phyloP scores from a whole-genome alignment of 2,888 invertebrate species.

The Omphaloscelis lunosa region DNA sequence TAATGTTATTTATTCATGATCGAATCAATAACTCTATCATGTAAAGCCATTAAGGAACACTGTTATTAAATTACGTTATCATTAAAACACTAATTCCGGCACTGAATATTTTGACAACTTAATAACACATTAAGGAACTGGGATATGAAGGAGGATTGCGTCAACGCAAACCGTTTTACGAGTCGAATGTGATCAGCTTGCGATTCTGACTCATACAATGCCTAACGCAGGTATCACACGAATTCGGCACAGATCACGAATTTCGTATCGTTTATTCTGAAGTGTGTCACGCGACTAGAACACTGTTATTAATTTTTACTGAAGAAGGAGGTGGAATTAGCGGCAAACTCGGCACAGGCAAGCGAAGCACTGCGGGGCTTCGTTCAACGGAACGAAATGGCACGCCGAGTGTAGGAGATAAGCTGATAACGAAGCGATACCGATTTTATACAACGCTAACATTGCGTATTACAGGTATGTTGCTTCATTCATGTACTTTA shows the following conservation, averaged over 20 bases:
- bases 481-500: constrained; percentile 63
- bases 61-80: constrained; percentile 62
- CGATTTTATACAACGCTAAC: constrained; percentile 80
- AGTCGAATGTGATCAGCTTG: constrained; percentile 64
- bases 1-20: constrained; percentile 60
- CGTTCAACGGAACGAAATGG: constrained; percentile 83
- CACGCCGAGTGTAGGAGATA: constrained; percentile 85
- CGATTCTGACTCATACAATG: constrained; percentile 71
- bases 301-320: constrained; percentile 71
- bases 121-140: constrained; percentile 54
- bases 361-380: constrained; percentile 81
- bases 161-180: constrained; percentile 67
- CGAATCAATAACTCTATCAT: constrained; percentile 61
- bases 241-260: constrained; percentile 68
- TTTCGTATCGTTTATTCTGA: constrained; percentile 61
- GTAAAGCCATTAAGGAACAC: constrained; percentile 51
- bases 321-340: constrained; percentile 70
- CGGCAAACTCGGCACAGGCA: constrained; percentile 78
- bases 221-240: constrained; percentile 68
- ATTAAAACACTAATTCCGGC: constrained; percentile 53
- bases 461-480: constrained; percentile 76
- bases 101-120: constrained; percentile 57
- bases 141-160: constrained; percentile 63
- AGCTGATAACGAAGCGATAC: constrained; percentile 89
- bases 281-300: constrained; percentile 73